A percentile compares a stretch with the other conserved stretches of the same genome.
phyloP scores from a whole-genome alignment of 2,888 invertebrate genomes.

The Eupithecia subumbrata region DNA sequence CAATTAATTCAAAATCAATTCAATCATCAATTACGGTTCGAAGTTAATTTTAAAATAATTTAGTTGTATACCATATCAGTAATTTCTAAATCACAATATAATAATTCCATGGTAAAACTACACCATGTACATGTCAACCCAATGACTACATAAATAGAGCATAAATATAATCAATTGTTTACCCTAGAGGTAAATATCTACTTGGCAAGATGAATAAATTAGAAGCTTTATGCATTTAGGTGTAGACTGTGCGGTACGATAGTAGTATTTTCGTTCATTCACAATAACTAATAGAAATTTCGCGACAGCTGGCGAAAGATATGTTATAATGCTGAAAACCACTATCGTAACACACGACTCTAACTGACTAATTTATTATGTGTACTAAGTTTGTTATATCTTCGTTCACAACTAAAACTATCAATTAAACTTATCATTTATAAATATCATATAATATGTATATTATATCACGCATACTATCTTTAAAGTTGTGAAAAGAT shows the following conservation, averaged over 20 bases:
- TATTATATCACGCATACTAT: too few relatives aligned
- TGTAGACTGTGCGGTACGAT: not conserved
- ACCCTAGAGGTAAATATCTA: not conserved
- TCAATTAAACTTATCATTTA: not conserved
- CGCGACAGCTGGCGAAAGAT: not conserved
- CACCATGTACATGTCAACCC: not conserved
- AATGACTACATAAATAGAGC: not conserved
- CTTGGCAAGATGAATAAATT: not conserved
- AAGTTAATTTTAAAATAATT: not conserved
- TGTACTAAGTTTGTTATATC: not conserved
- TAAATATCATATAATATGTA: too few relatives aligned
- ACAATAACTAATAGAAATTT: not conserved
- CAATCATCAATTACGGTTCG: too few relatives aligned
- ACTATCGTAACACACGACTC: not conserved
- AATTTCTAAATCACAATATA: not conserved
- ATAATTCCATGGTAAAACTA: not conserved
- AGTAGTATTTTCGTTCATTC: not conserved
- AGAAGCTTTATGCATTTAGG: not conserved
- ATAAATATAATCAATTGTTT: not conserved
- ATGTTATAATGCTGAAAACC: not conserved
- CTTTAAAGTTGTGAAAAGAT: not conserved
- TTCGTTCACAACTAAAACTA: not conserved
- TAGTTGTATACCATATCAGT: slow-evolving; percentile 1
- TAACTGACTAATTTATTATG: not conserved
- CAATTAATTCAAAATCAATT: too few relatives aligned